phyloP scores from a whole-genome alignment of 2,797 vertebrate genomes.

The Amblyopsis hoosieri region DNA sequence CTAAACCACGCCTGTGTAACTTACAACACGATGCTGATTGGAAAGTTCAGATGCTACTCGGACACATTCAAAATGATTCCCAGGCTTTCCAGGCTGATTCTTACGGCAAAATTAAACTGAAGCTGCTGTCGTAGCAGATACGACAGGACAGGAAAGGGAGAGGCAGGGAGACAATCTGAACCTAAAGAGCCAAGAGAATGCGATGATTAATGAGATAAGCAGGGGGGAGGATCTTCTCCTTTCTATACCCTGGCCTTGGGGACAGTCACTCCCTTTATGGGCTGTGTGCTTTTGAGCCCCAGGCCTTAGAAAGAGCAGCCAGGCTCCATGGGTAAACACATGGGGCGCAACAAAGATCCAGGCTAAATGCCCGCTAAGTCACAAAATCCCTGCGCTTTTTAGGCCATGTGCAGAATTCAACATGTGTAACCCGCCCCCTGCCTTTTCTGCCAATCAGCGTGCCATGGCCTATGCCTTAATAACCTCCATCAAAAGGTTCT shows the following conservation, averaged over 20 bases:
- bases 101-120: no score
- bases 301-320: conserved; percentile 63
- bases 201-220: background rate
- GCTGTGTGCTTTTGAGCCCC: conserved; percentile 52
- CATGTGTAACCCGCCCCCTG: conserved; percentile 22
- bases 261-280: conserved; percentile 40
- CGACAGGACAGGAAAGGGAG: conserved; percentile 22
- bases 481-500: conserved; percentile 52
- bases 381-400: conserved; percentile 60
- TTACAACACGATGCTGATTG: no score
- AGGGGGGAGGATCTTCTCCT: conserved; percentile 46
- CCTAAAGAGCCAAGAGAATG: conserved; percentile 6
- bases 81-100: no score
- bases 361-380: conserved; percentile 63
- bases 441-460: conserved; percentile 44
- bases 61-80: no score
- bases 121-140: no score
- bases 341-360: conserved; percentile 64
- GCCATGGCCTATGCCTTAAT: conserved; percentile 42
- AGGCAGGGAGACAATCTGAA: conserved; percentile 17
- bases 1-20: no score
- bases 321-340: conserved; percentile 63
- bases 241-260: conserved; percentile 45
- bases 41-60: no score
- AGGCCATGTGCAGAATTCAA: conserved; percentile 60